A percentile compares a stretch with the other conserved stretches of the same genome.
phyloP scores from a whole-genome alignment of 2,888 invertebrate species.

The Drosophila mimica region DNA sequence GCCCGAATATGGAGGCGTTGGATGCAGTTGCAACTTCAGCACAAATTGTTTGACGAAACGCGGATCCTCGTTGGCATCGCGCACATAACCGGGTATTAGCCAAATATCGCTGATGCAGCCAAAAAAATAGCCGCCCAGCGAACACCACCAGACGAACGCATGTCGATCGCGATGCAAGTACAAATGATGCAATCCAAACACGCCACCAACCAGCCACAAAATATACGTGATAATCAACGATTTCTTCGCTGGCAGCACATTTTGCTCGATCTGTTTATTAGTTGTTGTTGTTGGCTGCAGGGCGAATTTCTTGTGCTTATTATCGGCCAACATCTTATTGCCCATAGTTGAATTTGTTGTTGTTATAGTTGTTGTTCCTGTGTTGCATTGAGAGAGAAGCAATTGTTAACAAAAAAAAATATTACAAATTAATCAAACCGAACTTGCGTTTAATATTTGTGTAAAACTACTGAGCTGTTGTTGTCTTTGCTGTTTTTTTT shows the following conservation, averaged over 20 bases:
- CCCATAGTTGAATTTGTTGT: neutral
- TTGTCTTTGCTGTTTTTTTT: neutral
- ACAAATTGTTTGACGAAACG: slow-evolving; percentile 88
- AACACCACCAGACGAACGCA: slow-evolving; percentile 95
- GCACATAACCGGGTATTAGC: slow-evolving; percentile 93
- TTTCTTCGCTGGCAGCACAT: slow-evolving; percentile 84
- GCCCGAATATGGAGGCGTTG: slow-evolving; percentile 93
- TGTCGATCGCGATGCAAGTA: slow-evolving; percentile 95
- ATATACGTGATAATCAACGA: slow-evolving; percentile 91
- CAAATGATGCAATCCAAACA: slow-evolving; percentile 95
- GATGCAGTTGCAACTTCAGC: slow-evolving; percentile 87
- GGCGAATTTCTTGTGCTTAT: slow-evolving; percentile 19
- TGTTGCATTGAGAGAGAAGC: neutral
- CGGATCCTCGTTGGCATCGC: slow-evolving; percentile 91
- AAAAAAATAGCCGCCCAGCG: slow-evolving; percentile 91
- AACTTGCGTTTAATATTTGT: neutral
- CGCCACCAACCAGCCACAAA: slow-evolving; percentile 94
- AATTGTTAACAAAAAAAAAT: too few species aligned
- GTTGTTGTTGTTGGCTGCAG: slow-evolving; percentile 7
- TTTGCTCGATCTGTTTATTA: slow-evolving; percentile 43
- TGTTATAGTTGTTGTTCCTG: neutral
- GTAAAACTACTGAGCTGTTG: neutral
- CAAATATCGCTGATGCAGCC: slow-evolving; percentile 95
- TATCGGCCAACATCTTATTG: slow-evolving; percentile 2
- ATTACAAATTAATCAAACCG: too few species aligned